Evolutionary conservation across 2,888 invertebrate genomes (phyloP).

Genomic region (Tetrapedia diversipes): DNA sequence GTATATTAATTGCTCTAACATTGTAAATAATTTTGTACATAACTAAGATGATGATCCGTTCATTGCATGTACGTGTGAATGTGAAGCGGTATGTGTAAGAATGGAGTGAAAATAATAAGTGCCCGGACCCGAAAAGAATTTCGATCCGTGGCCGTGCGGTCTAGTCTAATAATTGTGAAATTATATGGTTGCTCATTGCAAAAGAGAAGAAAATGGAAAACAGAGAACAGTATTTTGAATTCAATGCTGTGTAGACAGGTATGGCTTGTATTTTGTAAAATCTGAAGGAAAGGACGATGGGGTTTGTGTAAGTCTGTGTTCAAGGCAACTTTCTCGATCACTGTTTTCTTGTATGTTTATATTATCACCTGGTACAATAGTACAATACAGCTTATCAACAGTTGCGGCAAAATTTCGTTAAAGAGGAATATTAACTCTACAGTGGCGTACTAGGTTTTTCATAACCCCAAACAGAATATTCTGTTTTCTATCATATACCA

Average conservation of each 20-base stretch:
- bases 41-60: slow-evolving; percentile 37
- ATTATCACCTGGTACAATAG: too few species aligned
- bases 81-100: slow-evolving; percentile 7
- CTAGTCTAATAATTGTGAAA: slow-evolving; percentile 53
- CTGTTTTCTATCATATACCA: too few species aligned
- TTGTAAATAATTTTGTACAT: slow-evolving; percentile 74
- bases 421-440: too few species aligned
- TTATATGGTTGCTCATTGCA: slow-evolving; percentile 8
- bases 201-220: background rate
- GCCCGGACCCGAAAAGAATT: slow-evolving; percentile 28
- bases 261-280: background rate
- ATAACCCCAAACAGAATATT: too few species aligned
- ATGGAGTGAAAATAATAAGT: slow-evolving; percentile 15
- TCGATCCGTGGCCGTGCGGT: slow-evolving; percentile 39
- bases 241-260: background rate
- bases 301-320: background rate
- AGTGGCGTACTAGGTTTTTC: too few species aligned
- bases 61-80: slow-evolving; percentile 14
- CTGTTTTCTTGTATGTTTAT: background rate
- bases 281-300: background rate
- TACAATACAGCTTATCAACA: background rate
- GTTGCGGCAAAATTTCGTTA: background rate
- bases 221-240: slow-evolving; percentile 11
- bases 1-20: too few species aligned
- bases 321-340: background rate